Percentiles rank a stretch among this genome's conserved stretches.
Conservation (phyloP, 2,113 vertebrate species). For the Boleophthalmus pectinirostris region DNA sequence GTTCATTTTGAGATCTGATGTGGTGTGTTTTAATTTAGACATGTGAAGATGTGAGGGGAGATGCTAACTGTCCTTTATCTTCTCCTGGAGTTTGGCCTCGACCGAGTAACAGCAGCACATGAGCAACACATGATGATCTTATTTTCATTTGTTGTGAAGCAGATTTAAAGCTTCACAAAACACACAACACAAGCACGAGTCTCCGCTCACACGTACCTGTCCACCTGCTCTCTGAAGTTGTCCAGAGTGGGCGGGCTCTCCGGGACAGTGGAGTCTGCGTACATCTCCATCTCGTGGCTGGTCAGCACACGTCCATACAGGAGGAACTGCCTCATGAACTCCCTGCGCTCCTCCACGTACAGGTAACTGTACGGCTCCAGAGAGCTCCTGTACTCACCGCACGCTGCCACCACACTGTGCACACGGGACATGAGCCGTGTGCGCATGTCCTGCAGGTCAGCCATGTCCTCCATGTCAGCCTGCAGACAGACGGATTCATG, state of each 20-base stretch:
- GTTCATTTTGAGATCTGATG: too few relatives aligned
- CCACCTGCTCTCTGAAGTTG: conserved; percentile 82
- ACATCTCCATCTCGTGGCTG: conserved; percentile 74
- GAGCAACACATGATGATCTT: too few relatives aligned
- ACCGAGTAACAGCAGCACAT: too few relatives aligned
- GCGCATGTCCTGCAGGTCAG: conserved; percentile 72
- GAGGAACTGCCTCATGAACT: conserved; percentile 86
- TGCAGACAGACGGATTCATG: conserved; percentile 39
- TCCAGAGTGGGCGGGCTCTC: conserved; percentile 80
- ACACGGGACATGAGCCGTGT: conserved; percentile 76
- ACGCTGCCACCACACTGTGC: conserved; percentile 47
- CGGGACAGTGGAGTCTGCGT: conserved; percentile 62
- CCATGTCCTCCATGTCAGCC: conserved; percentile 86
- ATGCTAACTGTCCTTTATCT: too few relatives aligned
- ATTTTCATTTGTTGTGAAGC: too few relatives aligned
- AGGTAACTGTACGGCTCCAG: conserved; percentile 84
- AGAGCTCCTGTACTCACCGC: conserved; percentile 69
- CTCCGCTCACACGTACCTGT: conserved; percentile 53
- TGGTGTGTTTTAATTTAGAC: too few relatives aligned
- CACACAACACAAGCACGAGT: too few relatives aligned
- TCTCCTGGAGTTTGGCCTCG: too few relatives aligned
- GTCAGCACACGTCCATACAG: conserved; percentile 76
- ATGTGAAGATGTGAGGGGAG: too few relatives aligned
- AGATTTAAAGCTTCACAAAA: too few relatives aligned
- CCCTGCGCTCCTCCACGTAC: conserved; percentile 82